Evolutionary conservation across 2,113 vertebrate genomes (phyloP), one percentile per base, ranked within the genome.

Genomic region (Opisthocomus hoazin): DNA sequence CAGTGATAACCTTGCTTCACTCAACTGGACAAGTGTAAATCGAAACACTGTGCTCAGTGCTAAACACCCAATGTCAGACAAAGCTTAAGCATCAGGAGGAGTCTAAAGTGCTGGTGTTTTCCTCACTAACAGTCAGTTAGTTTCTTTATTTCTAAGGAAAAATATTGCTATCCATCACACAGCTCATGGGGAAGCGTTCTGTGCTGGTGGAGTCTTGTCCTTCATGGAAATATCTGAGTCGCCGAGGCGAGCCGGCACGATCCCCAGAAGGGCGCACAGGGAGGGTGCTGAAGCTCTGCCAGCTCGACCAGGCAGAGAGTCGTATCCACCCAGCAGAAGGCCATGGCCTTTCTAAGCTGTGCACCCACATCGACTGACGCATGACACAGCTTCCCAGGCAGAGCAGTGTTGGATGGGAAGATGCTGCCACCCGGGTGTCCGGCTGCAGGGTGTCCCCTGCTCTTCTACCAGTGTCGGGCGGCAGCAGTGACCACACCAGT

Each of bases 231-330:
- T 79, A 45, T 16, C 45, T 45, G 4, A 68, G 37, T 24, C 3
- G 6, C 43, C 4, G 3, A 86, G 20, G 20, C 3, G 3, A 77
- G 36, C 30, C 1, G 3, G 26, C 45, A 21, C 0, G 6, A 17
- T 36, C 20, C 6, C 4, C 22, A 26, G 21, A 37, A 45, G 19
- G 11, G 39, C 6, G 19, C n/a, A 8, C 30, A 29, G 18, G 4
- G 22, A n/a, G 77, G 26, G 24, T 8, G 3, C 32, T 6, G 24
- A 54, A 63, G 61, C 15, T 26, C 19, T 53, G 39, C 32, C 50
- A 45, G 19, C 61, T 54, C 27, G 32, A 45, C 34, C 61, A 36
- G 5, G 19, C 39, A 54, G 19, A 19, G n/a, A 45, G 5, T 65
- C 19, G 9, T 23, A 16, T 27, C 23, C 17, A 20, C 71, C 24